Conservation (phyloP, 2,113 vertebrate species). For the Spea multiplicata region DNA sequence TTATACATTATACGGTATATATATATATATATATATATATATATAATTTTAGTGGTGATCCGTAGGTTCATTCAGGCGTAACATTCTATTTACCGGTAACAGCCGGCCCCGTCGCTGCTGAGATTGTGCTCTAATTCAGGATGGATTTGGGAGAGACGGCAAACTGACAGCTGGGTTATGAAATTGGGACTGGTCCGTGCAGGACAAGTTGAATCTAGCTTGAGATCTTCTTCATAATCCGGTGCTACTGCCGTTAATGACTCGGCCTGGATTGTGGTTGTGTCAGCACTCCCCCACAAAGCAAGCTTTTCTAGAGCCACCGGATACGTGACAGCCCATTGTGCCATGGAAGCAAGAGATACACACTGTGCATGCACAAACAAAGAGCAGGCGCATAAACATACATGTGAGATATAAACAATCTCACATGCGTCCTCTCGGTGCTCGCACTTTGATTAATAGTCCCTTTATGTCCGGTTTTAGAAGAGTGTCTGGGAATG, state of each 20-base stretch:
- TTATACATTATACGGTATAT: too few relatives aligned
- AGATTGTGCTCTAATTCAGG: background rate
- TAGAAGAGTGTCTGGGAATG: too few relatives aligned
- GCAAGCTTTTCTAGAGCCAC: conserved; percentile 62
- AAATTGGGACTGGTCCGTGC: background rate
- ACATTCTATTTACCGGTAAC: background rate
- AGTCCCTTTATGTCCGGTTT: too few relatives aligned
- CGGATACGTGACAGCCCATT: conserved; percentile 59
- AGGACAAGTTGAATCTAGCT: conserved; percentile 16
- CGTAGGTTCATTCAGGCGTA: background rate
- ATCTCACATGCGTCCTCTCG: background rate
- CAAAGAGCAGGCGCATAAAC: background rate
- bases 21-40: too few relatives aligned
- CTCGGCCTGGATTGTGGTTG: conserved; percentile 4
- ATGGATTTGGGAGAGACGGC: background rate
- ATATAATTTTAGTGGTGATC: too few relatives aligned
- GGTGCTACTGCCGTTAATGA: conserved; percentile 28
- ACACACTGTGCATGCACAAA: background rate
- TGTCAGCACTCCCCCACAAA: conserved; percentile 42
- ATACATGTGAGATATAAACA: background rate
- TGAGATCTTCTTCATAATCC: conserved; percentile 3
- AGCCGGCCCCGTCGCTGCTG: background rate
- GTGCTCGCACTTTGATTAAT: too few relatives aligned
- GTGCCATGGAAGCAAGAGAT: conserved; percentile 7
- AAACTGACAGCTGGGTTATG: background rate